These are phyloP conservation scores for Trachelus troglodyta DNA, from an alignment of 2,888 invertebrate species.

Conservation along the genomic window DNA sequence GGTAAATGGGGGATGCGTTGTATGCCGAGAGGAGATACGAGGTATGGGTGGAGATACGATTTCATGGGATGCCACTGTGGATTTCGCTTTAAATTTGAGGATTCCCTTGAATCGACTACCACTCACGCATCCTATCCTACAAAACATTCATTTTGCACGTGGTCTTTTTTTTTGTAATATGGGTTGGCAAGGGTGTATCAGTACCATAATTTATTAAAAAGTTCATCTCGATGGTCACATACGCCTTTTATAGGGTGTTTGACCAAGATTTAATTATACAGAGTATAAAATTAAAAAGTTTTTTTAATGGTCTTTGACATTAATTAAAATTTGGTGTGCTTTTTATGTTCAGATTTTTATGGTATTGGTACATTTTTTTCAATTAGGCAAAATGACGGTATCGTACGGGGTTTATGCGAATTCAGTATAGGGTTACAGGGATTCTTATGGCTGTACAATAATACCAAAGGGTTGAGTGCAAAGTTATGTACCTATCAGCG, in stretches of 20 bases:
- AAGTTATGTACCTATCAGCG: conserved; percentile 48
- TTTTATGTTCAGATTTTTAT: not conserved
- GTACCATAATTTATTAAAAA: conserved; percentile 28
- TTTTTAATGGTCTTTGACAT: not conserved
- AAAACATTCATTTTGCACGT: not conserved
- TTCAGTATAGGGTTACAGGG: not conserved
- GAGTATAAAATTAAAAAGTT: not conserved
- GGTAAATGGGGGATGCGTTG: conserved; percentile 32
- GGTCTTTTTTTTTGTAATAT: not conserved
- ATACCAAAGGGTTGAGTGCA: conserved; percentile 37
- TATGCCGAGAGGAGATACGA: not conserved
- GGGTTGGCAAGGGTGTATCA: not conserved
- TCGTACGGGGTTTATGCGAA: conserved; percentile 16
- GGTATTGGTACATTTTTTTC: conserved; percentile 21
- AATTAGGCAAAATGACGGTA: conserved; percentile 28
- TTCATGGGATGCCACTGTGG: conserved; percentile 2
- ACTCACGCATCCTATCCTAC: not conserved
- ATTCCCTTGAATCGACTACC: conserved; percentile 2
- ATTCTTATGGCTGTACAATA: not conserved
- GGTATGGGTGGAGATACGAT: not conserved
- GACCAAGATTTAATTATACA: not conserved
- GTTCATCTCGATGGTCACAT: conserved; percentile 12
- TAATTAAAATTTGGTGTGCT: not conserved
- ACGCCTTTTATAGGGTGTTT: not conserved
- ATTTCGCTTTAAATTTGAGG: conserved; percentile 34